A percentile compares a stretch with the other conserved stretches of the same genome.
Conservation (phyloP, 2,797 vertebrate species). For the Dallia pectoralis region DNA sequence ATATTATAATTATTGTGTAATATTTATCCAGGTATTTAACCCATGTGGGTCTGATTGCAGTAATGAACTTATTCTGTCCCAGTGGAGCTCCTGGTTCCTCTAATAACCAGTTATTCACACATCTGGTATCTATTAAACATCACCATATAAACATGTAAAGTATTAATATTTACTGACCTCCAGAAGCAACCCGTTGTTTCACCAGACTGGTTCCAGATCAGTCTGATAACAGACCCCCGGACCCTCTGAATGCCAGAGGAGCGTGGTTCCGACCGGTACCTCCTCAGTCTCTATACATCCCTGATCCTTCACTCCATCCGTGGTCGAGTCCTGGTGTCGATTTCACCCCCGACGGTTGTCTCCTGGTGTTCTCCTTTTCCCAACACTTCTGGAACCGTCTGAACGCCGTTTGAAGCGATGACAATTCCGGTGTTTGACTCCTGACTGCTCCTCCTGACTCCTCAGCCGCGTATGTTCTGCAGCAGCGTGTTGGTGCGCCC, state of each 20-base stretch:
- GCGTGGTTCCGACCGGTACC: constrained; percentile 31
- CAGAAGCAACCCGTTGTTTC: constrained; percentile 16
- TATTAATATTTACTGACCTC: constrained; percentile 39
- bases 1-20: background rate
- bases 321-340: constrained; percentile 7
- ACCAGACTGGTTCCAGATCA: constrained; percentile 17
- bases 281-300: constrained; percentile 35
- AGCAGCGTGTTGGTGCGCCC: background rate
- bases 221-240: constrained; percentile 20
- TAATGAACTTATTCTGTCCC: background rate
- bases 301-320: constrained; percentile 30
- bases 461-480: constrained; percentile 13
- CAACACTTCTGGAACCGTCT: constrained; percentile 18
- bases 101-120: background rate
- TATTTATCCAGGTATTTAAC: background rate
- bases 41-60: background rate
- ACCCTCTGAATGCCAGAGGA: constrained; percentile 27
- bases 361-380: constrained; percentile 23
- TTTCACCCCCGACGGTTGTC: constrained; percentile 4
- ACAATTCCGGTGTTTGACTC: background rate
- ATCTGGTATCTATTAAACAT: background rate
- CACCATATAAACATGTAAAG: background rate
- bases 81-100: background rate
- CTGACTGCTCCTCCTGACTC: background rate
- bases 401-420: constrained; percentile 11